Conservation (phyloP, 2,888 invertebrate species). For the Pachliopta kotzebuea region DNA sequence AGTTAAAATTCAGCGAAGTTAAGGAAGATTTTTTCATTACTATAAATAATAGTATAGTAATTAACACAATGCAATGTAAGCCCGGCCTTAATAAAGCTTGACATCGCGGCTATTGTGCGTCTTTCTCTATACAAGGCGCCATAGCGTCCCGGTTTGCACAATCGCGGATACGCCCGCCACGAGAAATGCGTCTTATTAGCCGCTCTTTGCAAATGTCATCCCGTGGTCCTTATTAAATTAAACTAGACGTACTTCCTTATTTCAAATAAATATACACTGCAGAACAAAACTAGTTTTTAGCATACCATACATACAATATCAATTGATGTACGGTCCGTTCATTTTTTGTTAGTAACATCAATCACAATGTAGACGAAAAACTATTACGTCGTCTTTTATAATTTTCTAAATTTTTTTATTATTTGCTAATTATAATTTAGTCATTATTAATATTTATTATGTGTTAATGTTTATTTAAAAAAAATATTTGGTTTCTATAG, state of each 20-base stretch:
- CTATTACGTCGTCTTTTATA: too few relatives aligned
- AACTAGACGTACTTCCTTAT: conserved; percentile 17
- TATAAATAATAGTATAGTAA: conserved; percentile 7
- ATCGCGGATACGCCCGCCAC: conserved; percentile 49
- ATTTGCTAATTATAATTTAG: too few relatives aligned
- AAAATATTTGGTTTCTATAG: conserved; percentile 25
- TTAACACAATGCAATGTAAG: conserved; percentile 44
- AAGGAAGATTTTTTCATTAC: too few relatives aligned
- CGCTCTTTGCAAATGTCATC: conserved; percentile 55
- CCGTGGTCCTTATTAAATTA: conserved; percentile 34
- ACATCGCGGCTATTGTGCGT: conserved; percentile 60
- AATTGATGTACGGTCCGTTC: neutral
- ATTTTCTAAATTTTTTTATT: too few relatives aligned
- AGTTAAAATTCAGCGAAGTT: too few relatives aligned
- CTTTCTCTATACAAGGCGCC: conserved; percentile 56
- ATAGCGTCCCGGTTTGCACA: conserved; percentile 51
- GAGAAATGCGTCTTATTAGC: conserved; percentile 68
- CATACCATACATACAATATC: neutral
- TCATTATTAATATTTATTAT: too few relatives aligned
- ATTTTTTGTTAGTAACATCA: neutral
- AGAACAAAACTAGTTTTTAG: neutral
- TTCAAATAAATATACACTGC: conserved; percentile 10
- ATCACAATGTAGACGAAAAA: neutral
- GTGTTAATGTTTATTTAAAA: too few relatives aligned
- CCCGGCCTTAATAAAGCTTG: conserved; percentile 38